Conservation (phyloP, 1,140 invertebrate species). For the Sipha flava region DNA sequence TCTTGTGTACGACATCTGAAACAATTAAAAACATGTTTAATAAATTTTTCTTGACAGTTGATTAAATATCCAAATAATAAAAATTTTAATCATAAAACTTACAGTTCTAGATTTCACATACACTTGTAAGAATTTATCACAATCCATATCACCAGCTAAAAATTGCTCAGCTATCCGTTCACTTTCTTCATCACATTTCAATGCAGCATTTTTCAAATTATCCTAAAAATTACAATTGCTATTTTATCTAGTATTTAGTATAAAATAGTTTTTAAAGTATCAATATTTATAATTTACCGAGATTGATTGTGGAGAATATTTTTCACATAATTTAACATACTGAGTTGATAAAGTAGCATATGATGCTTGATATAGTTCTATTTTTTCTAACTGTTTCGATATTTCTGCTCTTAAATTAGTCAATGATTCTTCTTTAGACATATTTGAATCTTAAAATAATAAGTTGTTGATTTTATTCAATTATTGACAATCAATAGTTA, state of each 20-base stretch:
- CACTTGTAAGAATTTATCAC: slow-evolving; percentile 61
- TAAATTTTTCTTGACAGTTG: background rate
- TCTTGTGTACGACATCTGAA: slow-evolving; percentile 54
- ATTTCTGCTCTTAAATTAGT: slow-evolving; percentile 1
- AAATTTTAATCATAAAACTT: slow-evolving; percentile 26
- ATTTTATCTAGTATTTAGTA: too few species aligned
- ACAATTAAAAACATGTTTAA: slow-evolving; percentile 16
- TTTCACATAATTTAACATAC: slow-evolving; percentile 12
- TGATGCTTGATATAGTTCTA: slow-evolving; percentile 1
- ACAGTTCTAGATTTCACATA: slow-evolving; percentile 59
- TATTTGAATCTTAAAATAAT: slow-evolving; percentile 21
- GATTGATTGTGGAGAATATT: slow-evolving; percentile 18
- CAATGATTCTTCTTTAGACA: slow-evolving; percentile 20
- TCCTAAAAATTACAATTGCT: too few species aligned
- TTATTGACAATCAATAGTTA: background rate
- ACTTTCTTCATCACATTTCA: slow-evolving; percentile 54
- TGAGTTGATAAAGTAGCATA: background rate
- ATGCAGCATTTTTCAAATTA: slow-evolving; percentile 12
- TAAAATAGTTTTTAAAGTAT: too few species aligned
- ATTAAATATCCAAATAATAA: background rate
- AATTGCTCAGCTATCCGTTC: slow-evolving; percentile 67
- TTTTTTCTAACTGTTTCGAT: slow-evolving; percentile 4
- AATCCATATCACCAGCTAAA: slow-evolving; percentile 61
- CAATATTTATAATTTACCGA: background rate
- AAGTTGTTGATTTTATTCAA: too few species aligned